Base-by-base conservation (phyloP, 2,113 vertebrate genomes). In the Himantopus leucocephalus region DNA sequence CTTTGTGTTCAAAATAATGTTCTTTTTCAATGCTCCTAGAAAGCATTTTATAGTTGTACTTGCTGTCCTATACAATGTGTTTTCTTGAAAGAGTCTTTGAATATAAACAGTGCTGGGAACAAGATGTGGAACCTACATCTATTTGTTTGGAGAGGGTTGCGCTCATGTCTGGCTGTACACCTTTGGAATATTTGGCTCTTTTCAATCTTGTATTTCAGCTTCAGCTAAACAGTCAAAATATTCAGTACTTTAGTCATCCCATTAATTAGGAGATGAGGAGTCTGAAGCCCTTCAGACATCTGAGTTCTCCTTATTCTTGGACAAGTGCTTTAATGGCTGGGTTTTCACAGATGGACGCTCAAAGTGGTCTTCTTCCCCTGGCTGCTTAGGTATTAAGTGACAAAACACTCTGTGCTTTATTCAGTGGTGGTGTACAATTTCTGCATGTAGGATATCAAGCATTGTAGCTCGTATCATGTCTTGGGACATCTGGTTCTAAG, bases 401-500 rank as follows among this genome's bases (percentile, higher is more conserved):
- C 20, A 53, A 43, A 85, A 63, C 4, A 0, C 50, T 20, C n/a
- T 32, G 41, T 59, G 52, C 26, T 34, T 63, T 43, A 21, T 75
- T 67, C 43, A 70, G 5, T 12, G 27, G 2, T 34, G 24, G 6
- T 43, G 19, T 59, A 14, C 14, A 14, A 16, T 24, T 76, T 56
- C 56, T 70, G 50, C 17, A 8, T 35, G 18, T 17, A 48, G 43
- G 13, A 30, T 56, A 23, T 56, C 21, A 37, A 50, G n/a, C 12
- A 5, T 62, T 1, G 0, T 35, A 63, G 60, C 9, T 5, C 8
- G 8, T 23, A 8, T 50, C 23, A 4, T 60, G 15, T 66, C 27
- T 48, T 48, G 32, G 24, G 21, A 62, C 5, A 4, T 75, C 16
- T 63, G 23, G 10, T 72, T 55, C 21, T 18, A 52, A 50, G 22